Evolutionary conservation across 2,888 invertebrate genomes (phyloP), one percentile per base, ranked within the genome.

Genomic region (Athrips mouffetella): DNA sequence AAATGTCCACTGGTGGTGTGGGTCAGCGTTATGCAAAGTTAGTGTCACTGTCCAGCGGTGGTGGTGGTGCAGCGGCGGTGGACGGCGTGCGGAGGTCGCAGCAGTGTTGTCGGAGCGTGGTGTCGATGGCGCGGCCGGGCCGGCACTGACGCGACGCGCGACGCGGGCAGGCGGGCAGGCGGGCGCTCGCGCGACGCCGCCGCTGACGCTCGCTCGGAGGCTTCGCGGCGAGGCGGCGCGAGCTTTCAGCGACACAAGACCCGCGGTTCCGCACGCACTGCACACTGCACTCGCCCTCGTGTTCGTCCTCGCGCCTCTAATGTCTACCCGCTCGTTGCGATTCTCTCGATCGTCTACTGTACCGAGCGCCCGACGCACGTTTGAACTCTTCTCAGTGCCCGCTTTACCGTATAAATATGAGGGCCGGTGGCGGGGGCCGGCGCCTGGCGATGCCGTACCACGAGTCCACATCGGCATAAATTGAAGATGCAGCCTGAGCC

Each of bases 321-420:
- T 11, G 10, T 47, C 77, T 80, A 82, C 77, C 82, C 80, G 80
- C 83, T 79, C 82, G 80, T 74, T 80, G 80, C 81, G 83, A 80
- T 80, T 80, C 81, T 80, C 80, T 82, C 75, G 80, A 81, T 73
- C 87, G 87, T 86, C 86, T 85, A 83, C 85, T 83, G 86, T 85
- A 74, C 76, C 68, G 84, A 80, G 76, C 87, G 87, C 80, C 80
- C 80, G 82, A 76, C 83, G 77, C 79, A 80, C 88, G 86, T 87
- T 87, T 88, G 87, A 87, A 88, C 88, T 87, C 85, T 80, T 83
- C 72, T 78, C 82, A 67, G 73, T 73, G 82, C 72, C 81, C 73
- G 85, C 86, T 73, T 83, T 83, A 82, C 73, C 83, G 88, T 88
- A 87, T 88, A 88, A 88, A 85, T 88, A 87, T 86, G 84, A 84